A percentile compares a stretch with the other conserved stretches of the same genome.
Conservation (phyloP, 2,113 vertebrate species). For the Madoqua kirkii region DNA sequence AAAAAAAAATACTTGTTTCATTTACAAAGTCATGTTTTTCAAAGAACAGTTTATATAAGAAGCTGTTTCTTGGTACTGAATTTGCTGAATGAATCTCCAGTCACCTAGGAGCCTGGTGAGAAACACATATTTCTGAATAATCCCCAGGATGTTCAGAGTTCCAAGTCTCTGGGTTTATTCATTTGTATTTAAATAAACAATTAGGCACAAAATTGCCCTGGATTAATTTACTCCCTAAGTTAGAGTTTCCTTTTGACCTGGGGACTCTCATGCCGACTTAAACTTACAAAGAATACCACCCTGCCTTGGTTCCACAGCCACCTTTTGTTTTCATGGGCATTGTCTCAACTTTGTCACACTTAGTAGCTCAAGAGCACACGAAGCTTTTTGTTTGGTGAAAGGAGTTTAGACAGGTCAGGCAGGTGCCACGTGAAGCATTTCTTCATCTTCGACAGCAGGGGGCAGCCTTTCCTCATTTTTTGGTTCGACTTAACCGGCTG, state of each 20-base stretch:
- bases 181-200: background rate
- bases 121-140: background rate
- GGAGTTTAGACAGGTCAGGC: accelerated
- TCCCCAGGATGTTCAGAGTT: background rate
- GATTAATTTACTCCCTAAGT: background rate
- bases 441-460: background rate
- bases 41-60: background rate
- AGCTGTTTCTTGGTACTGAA: background rate
- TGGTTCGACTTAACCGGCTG: background rate
- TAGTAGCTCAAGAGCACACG: accelerated
- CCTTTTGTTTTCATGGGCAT: background rate
- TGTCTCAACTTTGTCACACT: background rate
- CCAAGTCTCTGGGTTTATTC: background rate
- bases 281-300: background rate
- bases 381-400: background rate
- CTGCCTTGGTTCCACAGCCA: background rate
- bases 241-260: background rate
- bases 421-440: background rate
- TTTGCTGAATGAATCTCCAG: background rate
- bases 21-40: background rate
- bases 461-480: constrained; percentile 36
- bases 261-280: background rate
- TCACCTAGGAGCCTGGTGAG: background rate
- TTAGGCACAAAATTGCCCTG: background rate
- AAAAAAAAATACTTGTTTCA: background rate